phyloP scores from a whole-genome alignment of 1,140 invertebrate species.

The Harlomillsia oculata region DNA sequence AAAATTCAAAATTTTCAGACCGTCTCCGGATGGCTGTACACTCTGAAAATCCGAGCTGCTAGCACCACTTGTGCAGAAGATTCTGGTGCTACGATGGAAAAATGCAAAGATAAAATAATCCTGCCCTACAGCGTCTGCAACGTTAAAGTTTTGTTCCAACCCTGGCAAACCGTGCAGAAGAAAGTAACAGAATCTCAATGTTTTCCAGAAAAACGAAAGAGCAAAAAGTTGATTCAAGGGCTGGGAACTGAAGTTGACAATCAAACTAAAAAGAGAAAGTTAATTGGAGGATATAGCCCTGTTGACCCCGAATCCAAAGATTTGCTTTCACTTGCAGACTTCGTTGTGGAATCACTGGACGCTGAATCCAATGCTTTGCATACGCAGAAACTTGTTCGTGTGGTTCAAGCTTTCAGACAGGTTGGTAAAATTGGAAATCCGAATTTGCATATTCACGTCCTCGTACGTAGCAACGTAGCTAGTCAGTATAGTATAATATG shows the following conservation, averaged over 20 bases:
- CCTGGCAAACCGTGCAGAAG: slow-evolving; percentile 32
- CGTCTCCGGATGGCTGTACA: slow-evolving; percentile 39
- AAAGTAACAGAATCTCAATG: slow-evolving; percentile 32
- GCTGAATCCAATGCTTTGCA: slow-evolving; percentile 37
- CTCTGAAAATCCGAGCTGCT: slow-evolving; percentile 37
- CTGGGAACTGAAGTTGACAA: not conserved
- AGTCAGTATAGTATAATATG: too few relatives aligned
- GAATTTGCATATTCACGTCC: too few relatives aligned
- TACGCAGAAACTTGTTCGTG: slow-evolving; percentile 37
- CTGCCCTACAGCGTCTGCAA: slow-evolving; percentile 20
- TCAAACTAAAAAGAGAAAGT: not conserved
- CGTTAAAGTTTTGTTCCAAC: slow-evolving; percentile 33
- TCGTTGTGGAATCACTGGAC: slow-evolving; percentile 40
- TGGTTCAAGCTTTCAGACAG: slow-evolving; percentile 19
- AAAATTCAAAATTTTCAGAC: slow-evolving; percentile 21
- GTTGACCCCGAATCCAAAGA: slow-evolving; percentile 38
- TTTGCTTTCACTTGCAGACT: slow-evolving; percentile 38
- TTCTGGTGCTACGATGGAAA: slow-evolving; percentile 21
- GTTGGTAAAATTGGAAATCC: slow-evolving; percentile 1
- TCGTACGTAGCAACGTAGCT: too few relatives aligned
- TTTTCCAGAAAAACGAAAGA: slow-evolving; percentile 23
- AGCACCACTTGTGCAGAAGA: slow-evolving; percentile 37
- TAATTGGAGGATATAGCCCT: slow-evolving; percentile 31
- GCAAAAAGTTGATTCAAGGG: slow-evolving; percentile 26
- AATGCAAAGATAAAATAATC: slow-evolving; percentile 26